phyloP scores from a whole-genome alignment of 2,797 vertebrate genomes.

The Pseudopleuronectes americanus region DNA sequence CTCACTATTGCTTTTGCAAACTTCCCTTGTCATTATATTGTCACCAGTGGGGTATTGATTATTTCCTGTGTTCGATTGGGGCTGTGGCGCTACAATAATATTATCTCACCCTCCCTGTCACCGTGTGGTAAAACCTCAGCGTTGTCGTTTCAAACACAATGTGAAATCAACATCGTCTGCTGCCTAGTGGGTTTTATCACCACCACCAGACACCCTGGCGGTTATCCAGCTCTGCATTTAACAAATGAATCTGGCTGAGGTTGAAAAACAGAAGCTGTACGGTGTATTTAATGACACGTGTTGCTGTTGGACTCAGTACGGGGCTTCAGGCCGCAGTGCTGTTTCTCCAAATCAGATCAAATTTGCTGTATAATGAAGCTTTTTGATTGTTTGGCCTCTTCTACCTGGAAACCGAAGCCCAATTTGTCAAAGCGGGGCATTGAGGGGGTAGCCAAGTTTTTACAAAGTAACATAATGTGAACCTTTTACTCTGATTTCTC shows the following conservation, averaged over 20 bases:
- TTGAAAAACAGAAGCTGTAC: background rate
- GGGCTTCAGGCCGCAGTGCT: constrained; percentile 3
- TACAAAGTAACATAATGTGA: background rate
- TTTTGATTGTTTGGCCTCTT: background rate
- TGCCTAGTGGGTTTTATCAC: constrained; percentile 34
- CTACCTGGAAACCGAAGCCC: background rate
- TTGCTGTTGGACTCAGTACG: constrained; percentile 29
- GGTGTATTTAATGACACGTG: constrained; percentile 2
- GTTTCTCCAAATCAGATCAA: constrained; percentile 21
- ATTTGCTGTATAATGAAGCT: background rate
- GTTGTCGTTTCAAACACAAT: constrained; percentile 38
- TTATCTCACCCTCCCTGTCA: background rate
- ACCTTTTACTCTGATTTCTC: background rate
- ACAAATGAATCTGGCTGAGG: constrained; percentile 15
- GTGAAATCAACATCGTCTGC: constrained; percentile 27
- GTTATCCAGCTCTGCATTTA: constrained; percentile 13
- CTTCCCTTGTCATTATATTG: constrained; percentile 4
- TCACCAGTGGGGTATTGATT: constrained; percentile 7
- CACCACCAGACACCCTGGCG: constrained; percentile 26
- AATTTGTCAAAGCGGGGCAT: background rate
- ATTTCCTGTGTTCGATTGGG: constrained; percentile 4
- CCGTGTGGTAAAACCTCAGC: background rate
- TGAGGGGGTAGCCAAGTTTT: background rate
- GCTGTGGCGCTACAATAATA: constrained; percentile 1
- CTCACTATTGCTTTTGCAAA: background rate